These are phyloP conservation scores for Cryptotis parvus DNA, from an alignment of 2,113 vertebrate species.

Conservation along the genomic window DNA sequence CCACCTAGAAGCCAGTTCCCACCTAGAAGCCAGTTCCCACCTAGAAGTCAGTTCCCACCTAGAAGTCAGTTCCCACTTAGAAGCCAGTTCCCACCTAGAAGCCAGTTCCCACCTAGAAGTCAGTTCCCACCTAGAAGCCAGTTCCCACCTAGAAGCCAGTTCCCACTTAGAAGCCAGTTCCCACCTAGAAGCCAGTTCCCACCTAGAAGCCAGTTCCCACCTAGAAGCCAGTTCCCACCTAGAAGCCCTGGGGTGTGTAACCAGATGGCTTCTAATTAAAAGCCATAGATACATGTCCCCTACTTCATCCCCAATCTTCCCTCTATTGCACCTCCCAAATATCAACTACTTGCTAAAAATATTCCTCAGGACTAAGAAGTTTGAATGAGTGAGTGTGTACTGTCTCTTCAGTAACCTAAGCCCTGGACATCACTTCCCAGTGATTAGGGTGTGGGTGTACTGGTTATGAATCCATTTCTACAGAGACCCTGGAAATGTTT, in stretches of 20 bases:
- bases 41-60: too few species aligned
- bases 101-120: too few species aligned
- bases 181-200: too few species aligned
- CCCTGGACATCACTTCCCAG: conserved; percentile 61
- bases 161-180: too few species aligned
- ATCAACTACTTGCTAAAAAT: conserved; percentile 58
- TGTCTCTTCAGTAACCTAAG: conserved; percentile 43
- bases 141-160: too few species aligned
- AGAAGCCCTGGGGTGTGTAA: conserved; percentile 20
- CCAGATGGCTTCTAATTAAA: conserved; percentile 15
- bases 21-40: too few species aligned
- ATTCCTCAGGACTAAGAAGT: conserved; percentile 47
- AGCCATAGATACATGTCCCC: neutral
- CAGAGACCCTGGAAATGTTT: conserved; percentile 50
- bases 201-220: too few species aligned
- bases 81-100: too few species aligned
- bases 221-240: too few species aligned
- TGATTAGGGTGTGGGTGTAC: conserved; percentile 50
- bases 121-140: too few species aligned
- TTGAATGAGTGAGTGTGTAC: conserved; percentile 41
- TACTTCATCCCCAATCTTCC: conserved; percentile 51
- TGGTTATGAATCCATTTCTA: conserved; percentile 57
- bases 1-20: too few species aligned
- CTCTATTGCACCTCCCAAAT: conserved; percentile 3
- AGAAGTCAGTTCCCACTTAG: too few species aligned